Evolutionary conservation across 2,797 vertebrate species (phyloP), one percentile per base, ranked within the genome.

Genomic region (Argya squamiceps): DNA sequence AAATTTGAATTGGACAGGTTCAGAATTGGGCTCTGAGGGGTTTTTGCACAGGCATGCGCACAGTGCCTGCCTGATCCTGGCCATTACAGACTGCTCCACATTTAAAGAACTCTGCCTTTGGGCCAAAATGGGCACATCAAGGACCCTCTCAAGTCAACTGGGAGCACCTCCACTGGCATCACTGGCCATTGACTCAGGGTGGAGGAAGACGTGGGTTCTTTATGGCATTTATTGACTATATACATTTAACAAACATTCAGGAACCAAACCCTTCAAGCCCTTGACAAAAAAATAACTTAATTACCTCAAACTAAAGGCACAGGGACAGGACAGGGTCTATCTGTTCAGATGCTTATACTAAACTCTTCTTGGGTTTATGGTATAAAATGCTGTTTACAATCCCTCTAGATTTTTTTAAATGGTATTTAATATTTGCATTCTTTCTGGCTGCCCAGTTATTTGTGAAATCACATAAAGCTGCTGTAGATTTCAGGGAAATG

Each of bases 1-100:
- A 90, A 95, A 96, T 90, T 84, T 79, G 80, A 92, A 79, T 67
- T 49, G 84, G 77, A 88, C 74, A 84, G 65, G 73, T 65, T 93
- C 67, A 88, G 79, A 92, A 90, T 2, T 60, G 41, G 77, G 68
- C 86, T 94, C 79, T n/a, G 41, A 46, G 59, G 79, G 83, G 41
- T 56, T 90, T 41, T 77, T 77, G 53, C 67, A 74, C 44, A 32
- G 30, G 52, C 37, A 67, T 22, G 63, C 4, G 10, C 58, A 68
- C 65, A 75, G 32, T 13, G 47, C 43, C 19, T 63, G 26, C 55
- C 52, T 79, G 79, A 59, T 78, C 22, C 52, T n/a, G 3, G 16
- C 29, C 69, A 36, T n/a, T 9, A 12, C 11, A 73, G 50, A 90
- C 32, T 86, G 78, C 34, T 81, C 32, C 44, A 65, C 30, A 20